phyloP scores from a whole-genome alignment of 2,888 invertebrate species.

The Caenorhabditis doughertyi region DNA sequence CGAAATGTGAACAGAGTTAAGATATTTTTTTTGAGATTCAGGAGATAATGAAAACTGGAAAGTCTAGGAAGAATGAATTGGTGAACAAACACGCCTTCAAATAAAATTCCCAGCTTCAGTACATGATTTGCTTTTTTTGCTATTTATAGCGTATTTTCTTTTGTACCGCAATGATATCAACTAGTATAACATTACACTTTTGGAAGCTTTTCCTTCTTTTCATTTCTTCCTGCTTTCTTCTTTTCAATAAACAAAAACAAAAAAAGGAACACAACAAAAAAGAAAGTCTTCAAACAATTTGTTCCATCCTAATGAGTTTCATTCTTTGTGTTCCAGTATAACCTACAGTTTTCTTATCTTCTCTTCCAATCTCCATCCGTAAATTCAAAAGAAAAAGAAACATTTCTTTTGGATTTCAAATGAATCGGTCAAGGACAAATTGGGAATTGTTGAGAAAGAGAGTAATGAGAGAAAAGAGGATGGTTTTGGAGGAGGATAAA shows the following conservation, averaged over 20 bases:
- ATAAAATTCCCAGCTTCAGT: too few relatives aligned
- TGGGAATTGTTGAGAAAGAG: slow-evolving; percentile 13
- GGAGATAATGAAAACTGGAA: too few relatives aligned
- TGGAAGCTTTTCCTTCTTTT: slow-evolving; percentile 9
- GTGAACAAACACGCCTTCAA: too few relatives aligned
- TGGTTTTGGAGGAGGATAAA: slow-evolving; percentile 22
- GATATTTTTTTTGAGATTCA: too few relatives aligned
- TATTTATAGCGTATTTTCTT: not conserved
- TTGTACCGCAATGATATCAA: slow-evolving; percentile 12
- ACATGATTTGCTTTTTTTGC: not conserved
- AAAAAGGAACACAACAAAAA: not conserved
- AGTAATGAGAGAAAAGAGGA: slow-evolving; percentile 14
- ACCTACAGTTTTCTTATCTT: slow-evolving; percentile 6
- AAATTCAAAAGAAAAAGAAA: slow-evolving; percentile 17
- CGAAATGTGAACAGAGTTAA: too few relatives aligned
- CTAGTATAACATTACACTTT: slow-evolving; percentile 25
- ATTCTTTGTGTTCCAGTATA: not conserved
- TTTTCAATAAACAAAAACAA: slow-evolving; percentile 22
- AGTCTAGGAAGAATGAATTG: too few relatives aligned
- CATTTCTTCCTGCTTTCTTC: not conserved
- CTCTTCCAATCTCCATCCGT: slow-evolving; percentile 3
- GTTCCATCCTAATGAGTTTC: slow-evolving; percentile 8
- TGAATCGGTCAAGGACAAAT: slow-evolving; percentile 45
- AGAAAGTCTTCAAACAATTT: slow-evolving; percentile 4
- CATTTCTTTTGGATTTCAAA: slow-evolving; percentile 37